Percentiles rank a stretch among this genome's conserved stretches.
Conservation (phyloP, 2,888 invertebrate species). For the Pachydiplax longipennis region DNA sequence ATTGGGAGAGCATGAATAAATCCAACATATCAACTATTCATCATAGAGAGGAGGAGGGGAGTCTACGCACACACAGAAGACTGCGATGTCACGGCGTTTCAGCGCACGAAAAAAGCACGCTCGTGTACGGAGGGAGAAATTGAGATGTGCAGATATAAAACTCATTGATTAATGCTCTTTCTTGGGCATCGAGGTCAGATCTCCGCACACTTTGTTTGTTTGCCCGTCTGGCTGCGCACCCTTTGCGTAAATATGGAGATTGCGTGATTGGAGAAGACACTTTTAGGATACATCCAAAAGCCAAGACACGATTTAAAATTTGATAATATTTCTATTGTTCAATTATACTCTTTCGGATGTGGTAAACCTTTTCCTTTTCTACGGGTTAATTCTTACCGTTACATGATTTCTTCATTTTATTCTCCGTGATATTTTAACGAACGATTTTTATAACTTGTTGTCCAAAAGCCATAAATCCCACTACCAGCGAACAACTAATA, state of each 20-base stretch:
- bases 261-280: not conserved
- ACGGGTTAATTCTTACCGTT: too few relatives aligned
- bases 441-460: too few relatives aligned
- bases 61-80: not conserved
- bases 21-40: slow-evolving; percentile 42
- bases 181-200: not conserved
- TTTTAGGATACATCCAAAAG: too few relatives aligned
- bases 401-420: too few relatives aligned
- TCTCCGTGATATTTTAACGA: too few relatives aligned
- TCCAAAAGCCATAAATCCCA: too few relatives aligned
- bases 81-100: slow-evolving; percentile 26
- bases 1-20: slow-evolving; percentile 32
- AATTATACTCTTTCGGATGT: too few relatives aligned
- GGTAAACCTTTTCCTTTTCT: too few relatives aligned
- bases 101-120: not conserved
- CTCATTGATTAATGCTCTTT: slow-evolving; percentile 10
- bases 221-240: not conserved
- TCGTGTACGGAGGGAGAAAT: not conserved
- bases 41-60: slow-evolving; percentile 3
- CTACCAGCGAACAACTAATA: too few relatives aligned
- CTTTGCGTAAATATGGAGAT: not conserved
- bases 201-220: not conserved
- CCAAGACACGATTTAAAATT: too few relatives aligned
- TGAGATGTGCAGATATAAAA: not conserved
- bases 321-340: too few relatives aligned